Base-by-base conservation (phyloP, 2,888 invertebrate species). In the Hemistola chrysoprasaria region DNA sequence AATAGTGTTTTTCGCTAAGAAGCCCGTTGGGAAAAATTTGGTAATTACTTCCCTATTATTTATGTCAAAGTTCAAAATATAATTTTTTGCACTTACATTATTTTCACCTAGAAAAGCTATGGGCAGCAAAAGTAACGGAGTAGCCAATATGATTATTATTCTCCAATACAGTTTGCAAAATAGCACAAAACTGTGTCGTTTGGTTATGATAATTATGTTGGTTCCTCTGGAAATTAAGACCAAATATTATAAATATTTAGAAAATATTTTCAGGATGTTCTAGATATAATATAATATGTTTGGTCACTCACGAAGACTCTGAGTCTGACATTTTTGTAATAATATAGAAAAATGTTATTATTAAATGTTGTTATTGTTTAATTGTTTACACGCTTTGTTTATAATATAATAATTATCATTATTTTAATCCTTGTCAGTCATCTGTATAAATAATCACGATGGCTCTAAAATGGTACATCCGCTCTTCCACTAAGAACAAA, bases 141-240 rank as follows among this genome's bases (percentile, higher is more conserved):
- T 56, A 8, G 66, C 16, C 1, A 82, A 5, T 20, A 77, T 46
- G 1, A 78, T 53, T 7, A 79, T 30, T 23, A 51, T 62, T 41
- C 70, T 73, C 73, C 73, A 75, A 57, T 83, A 78, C 2, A 71
- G 47, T 37, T 65, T 79, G 26, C 57, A 71, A 46, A 77, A 78
- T 39, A 67, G 45, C 36, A 56, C 56, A 7, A 63, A 43, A 2
- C 74, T 63, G 21, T 65, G 64, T 43, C 62, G 65, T 38, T 53
- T 67, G 6, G 77, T 72, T n/a, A 71, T 51, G 33, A 77, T 72
- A 0, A 77, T 56, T 5, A 78, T 47, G 56, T 78, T 77, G 1
- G 65, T 61, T 46, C 75, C 77, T 1, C 84, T 84, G 69, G 16
- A 65, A 70, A 45, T 36, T 16, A 50, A 35, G 31, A 25, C n/a